A percentile compares a stretch with the other conserved stretches of the same genome.
These are phyloP conservation scores for Coendou prehensilis DNA, from an alignment of 2,797 vertebrate species.

Conservation along the genomic window DNA sequence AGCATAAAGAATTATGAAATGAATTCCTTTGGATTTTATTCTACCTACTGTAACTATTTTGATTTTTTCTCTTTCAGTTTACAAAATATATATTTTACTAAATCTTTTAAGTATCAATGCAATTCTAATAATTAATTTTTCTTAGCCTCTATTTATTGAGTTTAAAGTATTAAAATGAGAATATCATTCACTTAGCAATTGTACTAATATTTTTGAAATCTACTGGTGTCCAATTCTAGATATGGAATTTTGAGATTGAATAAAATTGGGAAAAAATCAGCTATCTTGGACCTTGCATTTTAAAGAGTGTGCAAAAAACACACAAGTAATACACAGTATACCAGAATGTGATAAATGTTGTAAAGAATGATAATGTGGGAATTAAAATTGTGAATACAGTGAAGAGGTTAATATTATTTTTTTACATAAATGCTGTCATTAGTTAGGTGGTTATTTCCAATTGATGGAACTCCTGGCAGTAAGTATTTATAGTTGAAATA, in stretches of 20 bases:
- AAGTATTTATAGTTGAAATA: not conserved
- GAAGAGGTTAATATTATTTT: not conserved
- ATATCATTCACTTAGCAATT: not conserved
- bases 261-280: not conserved
- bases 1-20: not conserved
- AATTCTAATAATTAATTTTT: not conserved
- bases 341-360: not conserved
- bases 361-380: not conserved
- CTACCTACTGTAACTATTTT: not conserved
- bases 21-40: not conserved
- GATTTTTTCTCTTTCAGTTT: not conserved
- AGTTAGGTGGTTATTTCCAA: not conserved
- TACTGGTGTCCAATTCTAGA: not conserved
- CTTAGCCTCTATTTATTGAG: not conserved
- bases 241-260: not conserved
- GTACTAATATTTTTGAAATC: not conserved
- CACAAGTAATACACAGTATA: not conserved
- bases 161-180: not conserved
- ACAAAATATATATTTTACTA: not conserved
- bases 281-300: not conserved
- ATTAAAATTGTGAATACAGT: not conserved
- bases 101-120: not conserved
- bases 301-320: not conserved
- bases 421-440: not conserved
- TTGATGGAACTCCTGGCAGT: not conserved